Evolutionary conservation across 2,797 vertebrate species (phyloP).

Genomic region (Todus mexicanus): DNA sequence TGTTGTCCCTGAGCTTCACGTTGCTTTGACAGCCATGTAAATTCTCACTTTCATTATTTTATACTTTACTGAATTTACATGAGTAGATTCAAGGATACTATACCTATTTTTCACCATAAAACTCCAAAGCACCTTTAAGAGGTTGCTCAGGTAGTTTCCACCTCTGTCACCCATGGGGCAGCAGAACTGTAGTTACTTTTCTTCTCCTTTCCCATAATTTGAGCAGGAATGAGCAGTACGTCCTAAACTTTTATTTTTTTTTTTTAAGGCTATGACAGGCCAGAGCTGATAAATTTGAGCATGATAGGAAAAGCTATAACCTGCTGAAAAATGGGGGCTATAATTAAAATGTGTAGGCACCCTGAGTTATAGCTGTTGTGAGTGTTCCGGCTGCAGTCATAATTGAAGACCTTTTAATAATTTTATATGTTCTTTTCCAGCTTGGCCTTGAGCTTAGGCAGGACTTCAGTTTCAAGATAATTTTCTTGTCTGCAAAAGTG

Average conservation of each 20-base stretch:
- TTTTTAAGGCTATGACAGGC: not conserved
- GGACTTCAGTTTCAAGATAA: conserved; percentile 60
- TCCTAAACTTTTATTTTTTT: not conserved
- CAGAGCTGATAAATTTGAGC: conserved; percentile 46
- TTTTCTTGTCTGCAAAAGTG: conserved; percentile 63
- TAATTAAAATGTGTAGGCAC: conserved; percentile 55
- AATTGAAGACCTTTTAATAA: conserved; percentile 60
- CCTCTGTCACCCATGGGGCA: not conserved
- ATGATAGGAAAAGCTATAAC: conserved; percentile 37
- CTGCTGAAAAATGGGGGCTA: conserved; percentile 27
- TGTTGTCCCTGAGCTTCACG: not conserved
- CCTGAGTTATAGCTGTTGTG: conserved; percentile 29
- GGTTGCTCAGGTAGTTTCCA: not conserved
- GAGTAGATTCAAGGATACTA: not conserved
- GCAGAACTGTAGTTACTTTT: not conserved
- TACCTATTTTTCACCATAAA: not conserved
- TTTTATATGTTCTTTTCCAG: conserved; percentile 31
- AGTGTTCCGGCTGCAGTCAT: conserved; percentile 19
- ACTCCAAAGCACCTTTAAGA: not conserved
- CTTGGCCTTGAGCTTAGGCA: conserved; percentile 56
- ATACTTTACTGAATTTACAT: not conserved
- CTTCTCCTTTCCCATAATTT: not conserved
- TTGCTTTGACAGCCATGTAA: not conserved
- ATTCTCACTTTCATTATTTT: not conserved
- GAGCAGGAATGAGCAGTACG: not conserved